phyloP scores from a whole-genome alignment of 2,888 invertebrate genomes.

The Protophormia terraenovae region DNA sequence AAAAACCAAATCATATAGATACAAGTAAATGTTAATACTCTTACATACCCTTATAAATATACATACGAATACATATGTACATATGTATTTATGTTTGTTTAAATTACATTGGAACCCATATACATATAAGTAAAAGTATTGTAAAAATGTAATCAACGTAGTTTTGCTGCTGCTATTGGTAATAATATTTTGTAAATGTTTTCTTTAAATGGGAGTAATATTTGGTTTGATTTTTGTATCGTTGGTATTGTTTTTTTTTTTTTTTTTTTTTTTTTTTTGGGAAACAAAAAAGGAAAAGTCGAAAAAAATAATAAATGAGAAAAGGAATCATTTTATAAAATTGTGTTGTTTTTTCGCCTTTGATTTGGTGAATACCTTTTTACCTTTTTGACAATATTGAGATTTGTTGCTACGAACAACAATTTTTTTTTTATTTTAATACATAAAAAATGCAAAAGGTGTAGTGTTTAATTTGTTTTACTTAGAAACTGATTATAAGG shows the following conservation, averaged over 20 bases:
- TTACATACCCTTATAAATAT: not conserved
- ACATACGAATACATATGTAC: not conserved
- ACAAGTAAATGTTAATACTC: not conserved
- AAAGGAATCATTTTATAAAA: not conserved
- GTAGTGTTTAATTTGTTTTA: not conserved
- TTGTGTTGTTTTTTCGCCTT: not conserved
- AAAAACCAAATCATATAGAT: not conserved
- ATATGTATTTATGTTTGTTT: too few species aligned
- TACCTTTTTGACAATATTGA: not conserved
- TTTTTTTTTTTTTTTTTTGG: too few species aligned
- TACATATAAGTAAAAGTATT: not conserved
- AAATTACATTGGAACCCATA: not conserved
- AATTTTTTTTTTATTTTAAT: not conserved
- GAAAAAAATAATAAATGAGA: too few species aligned
- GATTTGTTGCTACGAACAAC: too few species aligned
- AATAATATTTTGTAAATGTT: not conserved
- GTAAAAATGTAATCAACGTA: slow-evolving; percentile 9
- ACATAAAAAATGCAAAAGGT: not conserved
- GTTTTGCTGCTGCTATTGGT: not conserved
- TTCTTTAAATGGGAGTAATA: not conserved
- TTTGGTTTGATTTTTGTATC: not conserved
- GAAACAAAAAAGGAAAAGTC: not conserved
- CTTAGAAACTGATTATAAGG: not conserved
- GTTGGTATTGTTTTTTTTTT: not conserved
- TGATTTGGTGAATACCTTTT: not conserved